Evolutionary conservation across 2,113 vertebrate species (phyloP), one percentile per base, ranked within the genome.

Genomic region (Falcunculus frontatus): DNA sequence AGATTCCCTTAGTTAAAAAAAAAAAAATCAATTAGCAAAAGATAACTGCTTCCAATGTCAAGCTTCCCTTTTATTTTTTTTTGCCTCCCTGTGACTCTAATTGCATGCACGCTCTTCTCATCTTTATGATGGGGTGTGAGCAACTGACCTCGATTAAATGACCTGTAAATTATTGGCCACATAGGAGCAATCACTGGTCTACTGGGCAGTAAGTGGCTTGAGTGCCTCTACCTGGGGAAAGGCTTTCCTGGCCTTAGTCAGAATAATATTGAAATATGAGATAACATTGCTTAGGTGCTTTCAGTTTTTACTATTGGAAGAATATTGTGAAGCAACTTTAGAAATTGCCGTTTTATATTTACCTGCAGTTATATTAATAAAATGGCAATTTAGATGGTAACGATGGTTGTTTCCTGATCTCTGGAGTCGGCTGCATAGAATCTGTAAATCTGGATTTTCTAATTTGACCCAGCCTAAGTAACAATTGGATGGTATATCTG

Each of bases 91-190:
- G 21, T 88, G 39, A 63, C 35, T 89, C 33, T 86, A 69, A 70
- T 78, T 64, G 33, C 4, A 5, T 90, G 64, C 10, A 11, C 44
- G 35, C 19, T 91, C 3, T 1, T 89, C 37, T 81, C 4, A 0
- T 79, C 68, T 78, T 88, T 78, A 49, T 78, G 83, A 70, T 68
- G 44, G 57, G 72, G 56, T 92, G 64, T 49, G 82, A 67, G 47
- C 69, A 84, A 21, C 52, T 89, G 88, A 68, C 93, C 90, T 93
- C 82, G 7, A 89, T 90, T 92, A 96, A 95, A 90, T 84, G 90
- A 92, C 69, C 73, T 95, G 73, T 93, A 74, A 96, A 86, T 93
- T 96, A 95, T 76, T 93, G 77, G 93, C 92, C 92, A 87, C 89
- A 55, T 14, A 87, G 93, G 96, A 96, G 83, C 83, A 94, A 81